These are phyloP conservation scores for Gallinago media DNA, from an alignment of 2,113 vertebrate genomes.

Conservation along the genomic window DNA sequence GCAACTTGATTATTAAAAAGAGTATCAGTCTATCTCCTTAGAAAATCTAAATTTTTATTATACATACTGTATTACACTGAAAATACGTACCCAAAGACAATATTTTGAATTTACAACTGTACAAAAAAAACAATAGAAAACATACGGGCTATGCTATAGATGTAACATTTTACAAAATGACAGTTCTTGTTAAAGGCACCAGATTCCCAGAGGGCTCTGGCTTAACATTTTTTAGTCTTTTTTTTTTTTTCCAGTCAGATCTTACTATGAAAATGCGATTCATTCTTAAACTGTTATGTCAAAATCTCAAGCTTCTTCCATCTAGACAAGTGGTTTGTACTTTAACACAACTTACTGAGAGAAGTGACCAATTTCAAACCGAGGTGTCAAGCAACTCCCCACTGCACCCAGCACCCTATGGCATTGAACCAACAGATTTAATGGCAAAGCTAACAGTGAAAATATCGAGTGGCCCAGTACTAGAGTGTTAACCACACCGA, in stretches of 20 bases:
- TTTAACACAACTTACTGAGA: not conserved
- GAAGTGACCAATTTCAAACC: not conserved
- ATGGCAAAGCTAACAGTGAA: not conserved
- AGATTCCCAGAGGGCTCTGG: slow-evolving; percentile 65
- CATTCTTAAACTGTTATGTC: not conserved
- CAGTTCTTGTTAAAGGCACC: slow-evolving; percentile 65
- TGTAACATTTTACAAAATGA: slow-evolving; percentile 71
- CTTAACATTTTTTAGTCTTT: slow-evolving; percentile 40
- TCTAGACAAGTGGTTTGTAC: not conserved
- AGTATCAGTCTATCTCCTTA: slow-evolving; percentile 45
- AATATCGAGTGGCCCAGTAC: not conserved
- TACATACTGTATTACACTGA: slow-evolving; percentile 74
- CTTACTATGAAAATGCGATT: not conserved
- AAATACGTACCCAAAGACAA: slow-evolving; percentile 70
- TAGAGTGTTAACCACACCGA: not conserved
- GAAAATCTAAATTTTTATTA: slow-evolving; percentile 80
- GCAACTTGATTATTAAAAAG: not conserved
- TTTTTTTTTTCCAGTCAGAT: slow-evolving; percentile 2
- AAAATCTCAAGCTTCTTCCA: not conserved
- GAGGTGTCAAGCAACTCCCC: not conserved
- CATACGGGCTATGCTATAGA: slow-evolving; percentile 36
- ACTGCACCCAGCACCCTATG: not conserved
- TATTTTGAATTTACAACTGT: slow-evolving; percentile 70
- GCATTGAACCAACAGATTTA: not conserved
- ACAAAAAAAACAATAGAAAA: slow-evolving; percentile 75